These are phyloP conservation scores for Zaprionus lineosus DNA, from an alignment of 2,888 invertebrate species.

Conservation along the genomic window DNA sequence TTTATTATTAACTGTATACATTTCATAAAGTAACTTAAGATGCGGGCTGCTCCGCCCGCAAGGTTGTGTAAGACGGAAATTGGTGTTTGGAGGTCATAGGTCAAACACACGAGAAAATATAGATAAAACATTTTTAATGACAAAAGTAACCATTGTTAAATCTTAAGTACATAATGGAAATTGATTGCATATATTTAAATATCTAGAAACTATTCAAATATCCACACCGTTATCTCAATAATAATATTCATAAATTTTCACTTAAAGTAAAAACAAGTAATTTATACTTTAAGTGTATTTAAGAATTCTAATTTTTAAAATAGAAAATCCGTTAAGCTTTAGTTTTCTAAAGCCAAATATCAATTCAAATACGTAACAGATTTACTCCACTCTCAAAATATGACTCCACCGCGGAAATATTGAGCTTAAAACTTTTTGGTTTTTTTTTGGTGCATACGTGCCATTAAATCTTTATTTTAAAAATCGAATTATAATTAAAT, in stretches of 20 bases:
- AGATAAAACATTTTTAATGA: neutral
- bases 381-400: constrained; percentile 9
- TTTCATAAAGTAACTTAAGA: constrained; percentile 9
- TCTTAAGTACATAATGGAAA: too few species aligned
- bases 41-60: constrained; percentile 33
- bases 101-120: constrained; percentile 16
- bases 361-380: neutral
- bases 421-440: neutral
- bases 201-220: too few species aligned
- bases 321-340: too few species aligned
- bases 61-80: neutral
- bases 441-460: neutral
- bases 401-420: constrained; percentile 1
- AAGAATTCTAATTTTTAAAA: too few species aligned
- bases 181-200: too few species aligned
- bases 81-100: constrained; percentile 12
- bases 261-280: too few species aligned
- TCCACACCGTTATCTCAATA: too few species aligned
- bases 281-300: too few species aligned
- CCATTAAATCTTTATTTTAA: neutral
- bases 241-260: too few species aligned
- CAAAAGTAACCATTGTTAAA: too few species aligned
- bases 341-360: too few species aligned
- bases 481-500: too few species aligned
- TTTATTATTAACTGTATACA: constrained; percentile 1